These are phyloP conservation scores for Drosophila seclusa DNA, from an alignment of 2,888 invertebrate genomes.

Conservation along the genomic window DNA sequence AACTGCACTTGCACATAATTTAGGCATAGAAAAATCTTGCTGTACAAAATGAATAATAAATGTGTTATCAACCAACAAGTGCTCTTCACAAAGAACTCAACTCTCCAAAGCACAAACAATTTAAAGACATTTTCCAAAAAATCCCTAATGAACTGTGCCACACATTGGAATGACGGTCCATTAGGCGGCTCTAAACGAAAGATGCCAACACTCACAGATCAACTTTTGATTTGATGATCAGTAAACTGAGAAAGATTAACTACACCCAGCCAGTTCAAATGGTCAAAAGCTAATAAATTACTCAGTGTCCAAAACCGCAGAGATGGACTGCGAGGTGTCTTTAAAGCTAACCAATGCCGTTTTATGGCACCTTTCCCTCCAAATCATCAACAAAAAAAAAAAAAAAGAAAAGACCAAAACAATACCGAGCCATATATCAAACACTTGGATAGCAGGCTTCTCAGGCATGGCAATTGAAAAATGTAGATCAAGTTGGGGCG, in stretches of 20 bases:
- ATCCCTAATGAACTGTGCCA: slow-evolving; percentile 52
- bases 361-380: slow-evolving; percentile 65
- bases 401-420: slow-evolving; percentile 21
- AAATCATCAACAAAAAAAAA: slow-evolving; percentile 4
- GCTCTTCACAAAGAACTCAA: slow-evolving; percentile 13
- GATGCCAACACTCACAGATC: slow-evolving; percentile 65
- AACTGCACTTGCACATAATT: neutral
- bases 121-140: slow-evolving; percentile 27
- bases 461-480: slow-evolving; percentile 56
- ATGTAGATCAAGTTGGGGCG: slow-evolving; percentile 73
- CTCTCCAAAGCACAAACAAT: slow-evolving; percentile 51
- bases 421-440: slow-evolving; percentile 35
- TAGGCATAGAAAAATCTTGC: neutral
- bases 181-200: slow-evolving; percentile 36
- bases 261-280: slow-evolving; percentile 46
- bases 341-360: slow-evolving; percentile 44
- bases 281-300: slow-evolving; percentile 75
- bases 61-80: neutral
- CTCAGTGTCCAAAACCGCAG: slow-evolving; percentile 17
- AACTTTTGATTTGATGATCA: slow-evolving; percentile 65
- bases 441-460: slow-evolving; percentile 22
- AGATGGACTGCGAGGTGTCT: slow-evolving; percentile 28
- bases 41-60: neutral
- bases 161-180: slow-evolving; percentile 41
- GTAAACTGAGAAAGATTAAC: slow-evolving; percentile 74